Evolutionary conservation across 2,113 vertebrate species (phyloP).

Genomic region (Grus americana): DNA sequence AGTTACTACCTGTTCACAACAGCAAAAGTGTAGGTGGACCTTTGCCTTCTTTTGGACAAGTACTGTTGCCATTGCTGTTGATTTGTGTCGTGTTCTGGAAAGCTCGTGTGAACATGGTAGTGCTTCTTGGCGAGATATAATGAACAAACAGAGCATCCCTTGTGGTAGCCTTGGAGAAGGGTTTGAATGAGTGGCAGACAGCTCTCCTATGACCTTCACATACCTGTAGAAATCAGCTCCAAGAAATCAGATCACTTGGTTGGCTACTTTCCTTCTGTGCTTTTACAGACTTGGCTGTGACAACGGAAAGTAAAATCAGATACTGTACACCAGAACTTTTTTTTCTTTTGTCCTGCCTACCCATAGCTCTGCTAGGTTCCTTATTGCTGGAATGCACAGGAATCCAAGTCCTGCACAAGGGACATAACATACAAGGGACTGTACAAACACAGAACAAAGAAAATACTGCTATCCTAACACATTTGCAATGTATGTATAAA

Average conservation of each 20-base stretch:
- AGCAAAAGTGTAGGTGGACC: background rate
- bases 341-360: background rate
- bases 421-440: background rate
- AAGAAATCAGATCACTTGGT: constrained; percentile 1
- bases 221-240: background rate
- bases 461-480: background rate
- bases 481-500: background rate
- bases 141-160: background rate
- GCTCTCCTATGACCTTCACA: background rate
- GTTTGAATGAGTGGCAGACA: background rate
- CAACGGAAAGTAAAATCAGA: background rate
- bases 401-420: background rate
- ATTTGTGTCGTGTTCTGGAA: background rate
- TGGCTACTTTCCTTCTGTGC: background rate
- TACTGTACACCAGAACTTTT: background rate
- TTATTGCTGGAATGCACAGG: background rate
- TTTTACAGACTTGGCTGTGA: background rate
- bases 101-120: background rate
- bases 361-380: background rate
- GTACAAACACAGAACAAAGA: background rate
- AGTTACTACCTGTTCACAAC: background rate
- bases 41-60: background rate
- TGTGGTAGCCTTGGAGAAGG: background rate
- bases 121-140: background rate
- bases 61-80: background rate